A percentile compares a stretch with the other conserved stretches of the same genome.
These are phyloP conservation scores for Penelope pileata DNA, from an alignment of 2,113 vertebrate genomes.

Conservation along the genomic window DNA sequence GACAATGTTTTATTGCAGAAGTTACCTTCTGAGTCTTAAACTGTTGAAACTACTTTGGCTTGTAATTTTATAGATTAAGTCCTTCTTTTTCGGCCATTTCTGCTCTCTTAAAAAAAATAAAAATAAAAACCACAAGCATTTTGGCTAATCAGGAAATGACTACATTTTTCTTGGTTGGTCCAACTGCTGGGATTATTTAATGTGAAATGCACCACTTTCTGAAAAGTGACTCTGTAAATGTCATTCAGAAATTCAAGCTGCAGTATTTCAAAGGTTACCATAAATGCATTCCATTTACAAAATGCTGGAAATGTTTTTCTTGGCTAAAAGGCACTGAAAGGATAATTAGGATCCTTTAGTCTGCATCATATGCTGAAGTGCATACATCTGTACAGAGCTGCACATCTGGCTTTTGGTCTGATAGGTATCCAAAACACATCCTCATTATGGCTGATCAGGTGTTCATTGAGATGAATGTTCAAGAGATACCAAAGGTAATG, in stretches of 20 bases:
- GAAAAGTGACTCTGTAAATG: not conserved
- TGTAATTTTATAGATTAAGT: not conserved
- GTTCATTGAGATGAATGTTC: not conserved
- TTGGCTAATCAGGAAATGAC: not conserved
- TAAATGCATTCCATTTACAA: not conserved
- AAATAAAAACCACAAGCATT: not conserved
- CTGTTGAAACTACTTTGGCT: accelerated
- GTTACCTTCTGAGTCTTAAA: not conserved
- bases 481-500: not conserved
- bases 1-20: not conserved
- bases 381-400: not conserved
- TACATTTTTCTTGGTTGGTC: not conserved
- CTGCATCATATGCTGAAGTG: not conserved
- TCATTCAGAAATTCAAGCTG: not conserved
- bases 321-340: not conserved
- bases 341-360: not conserved
- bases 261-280: not conserved
- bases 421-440: not conserved
- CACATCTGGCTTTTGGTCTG: not conserved
- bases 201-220: not conserved
- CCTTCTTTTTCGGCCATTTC: not conserved
- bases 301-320: not conserved
- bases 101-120: not conserved
- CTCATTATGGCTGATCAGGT: not conserved
- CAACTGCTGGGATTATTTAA: not conserved